Percentiles rank a stretch among this genome's conserved stretches.
phyloP scores from a whole-genome alignment of 1,140 invertebrate species.

The Theocolax elegans region DNA sequence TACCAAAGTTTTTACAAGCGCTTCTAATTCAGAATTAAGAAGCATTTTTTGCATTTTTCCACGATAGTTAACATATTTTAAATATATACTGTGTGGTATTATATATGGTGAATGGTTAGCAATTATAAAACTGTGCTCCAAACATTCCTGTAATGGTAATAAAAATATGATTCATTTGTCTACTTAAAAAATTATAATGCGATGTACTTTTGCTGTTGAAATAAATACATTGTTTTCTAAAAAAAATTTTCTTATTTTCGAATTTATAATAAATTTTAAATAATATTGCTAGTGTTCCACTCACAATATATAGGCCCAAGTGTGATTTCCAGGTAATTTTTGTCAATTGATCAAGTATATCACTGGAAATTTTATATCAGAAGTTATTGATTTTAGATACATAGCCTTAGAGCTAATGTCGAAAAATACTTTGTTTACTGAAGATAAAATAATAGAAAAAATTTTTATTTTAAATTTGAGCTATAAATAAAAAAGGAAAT shows the following conservation, averaged over 20 bases:
- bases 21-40: background rate
- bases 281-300: no score
- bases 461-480: no score
- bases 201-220: slow-evolving; percentile 26
- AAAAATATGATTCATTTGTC: background rate
- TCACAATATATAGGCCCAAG: no score
- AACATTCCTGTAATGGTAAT: slow-evolving; percentile 29
- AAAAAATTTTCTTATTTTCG: background rate
- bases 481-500: no score
- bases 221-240: slow-evolving; percentile 35
- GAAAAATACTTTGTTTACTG: no score
- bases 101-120: slow-evolving; percentile 26
- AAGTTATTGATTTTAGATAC: no score
- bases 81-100: background rate
- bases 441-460: no score
- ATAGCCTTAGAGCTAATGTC: no score
- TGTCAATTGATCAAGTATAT: no score
- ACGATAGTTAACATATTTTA: slow-evolving; percentile 6
- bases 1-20: slow-evolving; percentile 35
- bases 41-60: background rate
- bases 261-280: no score
- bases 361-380: no score
- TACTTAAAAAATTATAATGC: slow-evolving; percentile 7
- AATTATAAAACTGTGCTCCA: background rate
- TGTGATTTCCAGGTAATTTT: no score